Conservation (phyloP, 2,888 invertebrate species). For the Nycteola revayana region DNA sequence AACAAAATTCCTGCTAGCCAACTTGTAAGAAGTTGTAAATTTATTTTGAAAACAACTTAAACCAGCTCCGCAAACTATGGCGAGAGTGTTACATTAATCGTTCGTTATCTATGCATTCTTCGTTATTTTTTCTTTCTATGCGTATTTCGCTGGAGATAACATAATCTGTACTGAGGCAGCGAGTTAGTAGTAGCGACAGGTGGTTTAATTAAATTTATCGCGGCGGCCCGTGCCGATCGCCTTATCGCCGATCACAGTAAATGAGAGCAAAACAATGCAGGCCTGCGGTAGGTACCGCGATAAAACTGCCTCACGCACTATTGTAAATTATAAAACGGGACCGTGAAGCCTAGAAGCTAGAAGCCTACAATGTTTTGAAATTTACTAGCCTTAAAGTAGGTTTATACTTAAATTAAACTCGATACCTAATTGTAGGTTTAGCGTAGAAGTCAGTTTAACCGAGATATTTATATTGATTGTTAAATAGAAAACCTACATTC, state of each 20-base stretch:
- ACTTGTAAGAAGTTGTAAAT: no score
- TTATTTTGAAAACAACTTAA: neutral
- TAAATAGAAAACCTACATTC: no score
- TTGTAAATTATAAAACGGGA: conserved; percentile 36
- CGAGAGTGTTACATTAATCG: conserved; percentile 23
- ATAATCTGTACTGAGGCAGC: conserved; percentile 42
- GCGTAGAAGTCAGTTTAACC: no score
- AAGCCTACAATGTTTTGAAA: conserved; percentile 23
- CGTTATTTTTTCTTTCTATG: conserved; percentile 32
- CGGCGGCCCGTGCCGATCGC: conserved; percentile 40
- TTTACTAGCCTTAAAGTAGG: conserved; percentile 7
- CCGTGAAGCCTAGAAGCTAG: conserved; percentile 20
- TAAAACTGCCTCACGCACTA: conserved; percentile 31
- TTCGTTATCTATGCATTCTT: conserved; percentile 41
- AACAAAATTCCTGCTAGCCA: no score
- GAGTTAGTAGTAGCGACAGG: conserved; percentile 32
- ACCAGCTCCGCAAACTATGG: conserved; percentile 12
- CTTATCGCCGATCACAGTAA: conserved; percentile 37
- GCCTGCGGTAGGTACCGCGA: conserved; percentile 42
- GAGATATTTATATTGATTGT: no score
- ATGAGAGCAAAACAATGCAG: conserved; percentile 45
- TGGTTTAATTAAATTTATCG: conserved; percentile 70
- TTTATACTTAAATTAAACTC: neutral
- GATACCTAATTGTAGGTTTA: no score
- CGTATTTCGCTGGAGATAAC: conserved; percentile 54